Evolutionary conservation across 2,797 vertebrate genomes (phyloP).

Genomic region (Monodelphis domestica): DNA sequence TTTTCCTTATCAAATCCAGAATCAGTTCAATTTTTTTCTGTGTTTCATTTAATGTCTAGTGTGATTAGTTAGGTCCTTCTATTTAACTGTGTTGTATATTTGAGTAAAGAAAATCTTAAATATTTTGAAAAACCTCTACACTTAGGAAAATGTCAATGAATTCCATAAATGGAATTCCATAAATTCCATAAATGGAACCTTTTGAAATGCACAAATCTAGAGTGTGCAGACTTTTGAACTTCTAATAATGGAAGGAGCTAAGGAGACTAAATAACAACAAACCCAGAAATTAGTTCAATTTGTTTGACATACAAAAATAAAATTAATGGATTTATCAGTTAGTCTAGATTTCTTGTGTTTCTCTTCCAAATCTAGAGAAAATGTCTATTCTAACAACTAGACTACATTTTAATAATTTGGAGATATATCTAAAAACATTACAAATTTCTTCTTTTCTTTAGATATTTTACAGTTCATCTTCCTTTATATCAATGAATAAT

Average conservation of each 20-base stretch:
- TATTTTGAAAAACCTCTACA: neutral
- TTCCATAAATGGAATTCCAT: no score
- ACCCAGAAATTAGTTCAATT: no score
- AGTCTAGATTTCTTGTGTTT: no score
- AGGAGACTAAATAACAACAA: no score
- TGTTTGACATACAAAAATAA: no score
- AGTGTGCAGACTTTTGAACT: neutral
- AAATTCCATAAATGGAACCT: neutral
- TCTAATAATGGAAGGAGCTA: no score
- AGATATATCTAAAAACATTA: neutral
- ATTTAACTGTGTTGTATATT: neutral
- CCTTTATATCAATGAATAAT: neutral
- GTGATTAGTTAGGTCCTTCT: neutral
- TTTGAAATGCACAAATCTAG: neutral
- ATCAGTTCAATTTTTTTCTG: no score
- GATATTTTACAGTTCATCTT: neutral
- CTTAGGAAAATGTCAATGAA: neutral
- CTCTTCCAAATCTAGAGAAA: neutral
- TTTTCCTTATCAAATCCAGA: no score
- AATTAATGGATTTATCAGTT: no score
- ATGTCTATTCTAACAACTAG: neutral
- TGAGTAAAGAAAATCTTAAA: neutral
- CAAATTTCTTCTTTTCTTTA: neutral
- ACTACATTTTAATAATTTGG: neutral
- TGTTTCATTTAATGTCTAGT: neutral